These are phyloP conservation scores for Macrophya alboannulata DNA, from an alignment of 2,888 invertebrate genomes.

Conservation along the genomic window DNA sequence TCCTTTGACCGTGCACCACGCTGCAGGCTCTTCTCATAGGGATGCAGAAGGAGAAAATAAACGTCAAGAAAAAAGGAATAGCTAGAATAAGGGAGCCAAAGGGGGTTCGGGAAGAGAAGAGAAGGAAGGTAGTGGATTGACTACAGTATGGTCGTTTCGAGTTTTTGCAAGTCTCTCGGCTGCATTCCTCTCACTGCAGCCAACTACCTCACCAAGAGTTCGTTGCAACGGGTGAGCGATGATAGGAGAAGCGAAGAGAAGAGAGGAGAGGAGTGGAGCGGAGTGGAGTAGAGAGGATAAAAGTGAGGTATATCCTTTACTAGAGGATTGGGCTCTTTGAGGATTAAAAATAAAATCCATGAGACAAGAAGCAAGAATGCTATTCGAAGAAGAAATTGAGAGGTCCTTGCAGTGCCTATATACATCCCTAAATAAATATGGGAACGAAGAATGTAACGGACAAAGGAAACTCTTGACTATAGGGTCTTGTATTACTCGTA, in stretches of 20 bases:
- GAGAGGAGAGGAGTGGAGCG: constrained; percentile 37
- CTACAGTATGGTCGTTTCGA: constrained; percentile 51
- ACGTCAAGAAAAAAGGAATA: background rate
- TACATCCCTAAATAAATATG: background rate
- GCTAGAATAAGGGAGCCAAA: constrained; percentile 38
- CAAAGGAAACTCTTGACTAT: constrained; percentile 1
- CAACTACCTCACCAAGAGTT: constrained; percentile 72
- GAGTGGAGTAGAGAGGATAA: constrained; percentile 48
- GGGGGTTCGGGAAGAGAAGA: constrained; percentile 63
- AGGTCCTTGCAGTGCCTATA: background rate
- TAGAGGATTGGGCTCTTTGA: background rate
- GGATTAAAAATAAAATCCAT: constrained; percentile 35
- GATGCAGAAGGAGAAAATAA: constrained; percentile 44
- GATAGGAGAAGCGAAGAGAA: constrained; percentile 25
- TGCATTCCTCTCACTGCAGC: constrained; percentile 73
- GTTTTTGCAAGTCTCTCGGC: constrained; percentile 70
- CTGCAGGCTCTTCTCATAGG: constrained; percentile 8
- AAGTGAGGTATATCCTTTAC: background rate
- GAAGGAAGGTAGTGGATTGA: constrained; percentile 56
- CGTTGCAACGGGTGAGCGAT: constrained; percentile 62
- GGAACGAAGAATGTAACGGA: background rate
- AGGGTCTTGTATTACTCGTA: constrained; percentile 9
- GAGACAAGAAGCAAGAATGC: background rate
- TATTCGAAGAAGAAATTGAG: background rate
- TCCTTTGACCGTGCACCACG: background rate